Percentiles rank a stretch among this genome's conserved stretches.
Evolutionary conservation across 2,797 vertebrate genomes (phyloP).

Genomic region (Propithecus deckenii): DNA sequence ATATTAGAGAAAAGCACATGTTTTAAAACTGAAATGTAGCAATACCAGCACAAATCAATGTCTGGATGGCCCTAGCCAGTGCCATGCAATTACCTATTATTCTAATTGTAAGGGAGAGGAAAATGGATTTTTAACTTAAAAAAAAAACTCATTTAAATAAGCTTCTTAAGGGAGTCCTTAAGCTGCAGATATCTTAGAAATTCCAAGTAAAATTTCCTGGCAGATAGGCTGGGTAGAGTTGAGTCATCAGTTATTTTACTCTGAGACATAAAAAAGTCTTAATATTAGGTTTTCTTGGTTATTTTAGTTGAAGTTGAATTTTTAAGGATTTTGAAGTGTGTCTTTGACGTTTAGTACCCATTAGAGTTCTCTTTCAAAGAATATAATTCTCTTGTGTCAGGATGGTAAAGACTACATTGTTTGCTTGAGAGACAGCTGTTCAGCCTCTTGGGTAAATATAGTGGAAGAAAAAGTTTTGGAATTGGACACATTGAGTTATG

Average conservation of each 20-base stretch:
- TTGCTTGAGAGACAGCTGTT: slow-evolving; percentile 13
- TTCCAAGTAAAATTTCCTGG: neutral
- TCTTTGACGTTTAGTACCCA: slow-evolving; percentile 44
- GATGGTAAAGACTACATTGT: neutral
- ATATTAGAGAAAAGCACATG: neutral
- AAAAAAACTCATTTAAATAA: slow-evolving; percentile 42
- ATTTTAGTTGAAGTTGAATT: slow-evolving; percentile 27
- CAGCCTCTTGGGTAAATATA: neutral
- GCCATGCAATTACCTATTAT: neutral
- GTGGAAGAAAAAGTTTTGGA: neutral
- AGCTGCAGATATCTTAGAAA: slow-evolving; percentile 10
- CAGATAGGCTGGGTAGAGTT: neutral
- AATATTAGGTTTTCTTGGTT: slow-evolving; percentile 36
- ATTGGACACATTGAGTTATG: neutral
- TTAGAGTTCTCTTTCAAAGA: slow-evolving; percentile 24
- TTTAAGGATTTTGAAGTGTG: neutral
- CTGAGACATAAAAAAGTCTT: neutral
- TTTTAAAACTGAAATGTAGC: slow-evolving; percentile 36
- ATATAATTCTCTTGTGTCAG: neutral
- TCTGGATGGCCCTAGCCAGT: neutral
- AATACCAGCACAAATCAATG: neutral
- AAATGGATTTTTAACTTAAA: slow-evolving; percentile 25
- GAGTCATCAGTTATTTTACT: slow-evolving; percentile 11
- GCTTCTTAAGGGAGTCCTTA: neutral
- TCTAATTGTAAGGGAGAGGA: neutral